Base-by-base conservation (phyloP, 1,140 invertebrate genomes). In the Lepidostoma basale region DNA sequence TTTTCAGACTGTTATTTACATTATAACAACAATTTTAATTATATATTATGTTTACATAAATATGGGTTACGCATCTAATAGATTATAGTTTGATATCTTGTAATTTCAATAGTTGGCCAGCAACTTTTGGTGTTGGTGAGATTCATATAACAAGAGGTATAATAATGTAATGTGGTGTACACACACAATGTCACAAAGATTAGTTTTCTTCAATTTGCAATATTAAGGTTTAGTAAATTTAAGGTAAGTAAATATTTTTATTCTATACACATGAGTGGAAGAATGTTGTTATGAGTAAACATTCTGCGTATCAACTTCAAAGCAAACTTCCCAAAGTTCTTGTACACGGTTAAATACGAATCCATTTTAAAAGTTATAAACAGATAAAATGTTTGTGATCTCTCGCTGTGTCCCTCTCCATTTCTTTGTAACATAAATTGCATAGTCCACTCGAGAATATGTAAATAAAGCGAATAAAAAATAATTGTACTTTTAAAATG, bases 1-100 rank as follows among this genome's bases (percentile, higher is more conserved):
- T 28, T 54, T 30, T 54, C 49, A 63, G 60, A 63, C 26, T 63
- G 60, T 63, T 63, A 65, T 62, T 62, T 62, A 62, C 58, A 62
- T 45, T 62, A 28, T 42, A 62, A 62, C 23, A 62, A 62, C 8
- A 62, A 62, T 62, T 25, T 14, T 45, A n/a, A 40, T 58, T 54
- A 28, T 14, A 14, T 3, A 28, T 16, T 14, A 54, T 25, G 49
- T 54, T 54, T 54, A 54, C 49, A 54, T 28, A 39, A 59, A 59
- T 22, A 59, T 40, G 36, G 39, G 36, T 39, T 39, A 59, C 33
- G 20, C 14, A 42, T 44, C 33, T 36, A 23, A 16, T 25, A n/a
- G 12, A 52, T 52, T 16, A 12, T 44, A 44, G 20, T 44, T 16
- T 12, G 12, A 62, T 44, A 16, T 12, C 9, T 52, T 12, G 10